Base-by-base conservation (phyloP, 2,888 invertebrate species). In the Eilema depressum region DNA sequence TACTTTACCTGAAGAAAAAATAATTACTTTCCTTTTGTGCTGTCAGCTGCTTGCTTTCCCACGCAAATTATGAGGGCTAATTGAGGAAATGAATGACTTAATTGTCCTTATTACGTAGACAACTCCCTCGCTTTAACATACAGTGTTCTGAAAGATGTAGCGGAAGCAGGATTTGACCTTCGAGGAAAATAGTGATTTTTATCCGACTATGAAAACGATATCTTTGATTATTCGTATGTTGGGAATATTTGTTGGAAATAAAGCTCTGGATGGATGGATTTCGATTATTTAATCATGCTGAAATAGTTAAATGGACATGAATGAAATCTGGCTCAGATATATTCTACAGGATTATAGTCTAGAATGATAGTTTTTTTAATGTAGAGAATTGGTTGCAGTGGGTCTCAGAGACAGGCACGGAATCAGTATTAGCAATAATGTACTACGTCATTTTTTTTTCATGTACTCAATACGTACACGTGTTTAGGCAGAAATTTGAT, bases 11-110 rank as follows among this genome's bases (percentile, higher is more conserved):
- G 57, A 59, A 33, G 61, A 71, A 63, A 74, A 73, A 75, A 79
- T 71, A 76, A 81, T 81, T 75, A 67, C 77, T 79, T 79, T 72
- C 69, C 73, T 75, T 75, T 71, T 71, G 68, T 72, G 69, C 63
- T 74, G 71, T 75, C 69, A 62, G 74, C 77, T 81, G 74, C 67
- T 75, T 77, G 70, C 70, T 68, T 73, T 69, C 69, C 63, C 71
- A 66, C 74, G 65, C 71, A 81, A 70, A 81, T 80, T 81, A 80
- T 81, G 71, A 77, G 80, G 77, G 75, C 77, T 81, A 80, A 81
- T 80, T 81, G 77, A 64, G 71, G 30, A 74, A 81, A 74, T 71
- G 57, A 80, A 67, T 62, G 72, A 73, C 77, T 80, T 74, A 75
- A 81, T 72, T 77, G 66, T 64, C 28, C 60, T 70, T 72, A 75